Evolutionary conservation across 2,113 vertebrate genomes (phyloP).

Genomic region (Tiliqua scincoides): DNA sequence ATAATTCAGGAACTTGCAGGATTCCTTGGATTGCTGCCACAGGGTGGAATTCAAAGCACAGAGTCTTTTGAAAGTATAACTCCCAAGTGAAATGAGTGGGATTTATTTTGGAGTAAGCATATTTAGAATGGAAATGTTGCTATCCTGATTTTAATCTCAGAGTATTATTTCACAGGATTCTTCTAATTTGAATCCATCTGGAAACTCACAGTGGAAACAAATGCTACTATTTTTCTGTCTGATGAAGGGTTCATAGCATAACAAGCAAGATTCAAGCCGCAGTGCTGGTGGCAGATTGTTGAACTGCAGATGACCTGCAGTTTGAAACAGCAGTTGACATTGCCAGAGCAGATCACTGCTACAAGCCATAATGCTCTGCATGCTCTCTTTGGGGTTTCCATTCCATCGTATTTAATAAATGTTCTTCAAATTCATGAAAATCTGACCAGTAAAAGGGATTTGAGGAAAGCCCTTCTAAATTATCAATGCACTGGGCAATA

Average conservation of each 20-base stretch:
- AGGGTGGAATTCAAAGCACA: neutral
- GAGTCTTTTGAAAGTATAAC: neutral
- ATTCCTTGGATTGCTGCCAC: no score
- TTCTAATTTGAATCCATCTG: neutral
- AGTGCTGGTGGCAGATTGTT: slow-evolving; percentile 30
- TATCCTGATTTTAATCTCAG: neutral
- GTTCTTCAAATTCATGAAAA: slow-evolving; percentile 20
- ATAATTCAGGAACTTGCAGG: no score
- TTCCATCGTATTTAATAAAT: neutral
- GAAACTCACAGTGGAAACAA: neutral
- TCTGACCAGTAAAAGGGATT: slow-evolving; percentile 14
- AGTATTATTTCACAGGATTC: neutral
- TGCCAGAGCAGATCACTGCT: slow-evolving; percentile 35
- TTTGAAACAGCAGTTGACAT: slow-evolving; percentile 40
- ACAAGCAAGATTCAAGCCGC: slow-evolving; percentile 18
- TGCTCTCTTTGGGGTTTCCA: neutral
- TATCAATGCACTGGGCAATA: neutral
- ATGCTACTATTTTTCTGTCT: neutral
- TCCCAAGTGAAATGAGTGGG: no score
- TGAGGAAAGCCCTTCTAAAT: slow-evolving; percentile 21
- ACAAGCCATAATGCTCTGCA: slow-evolving; percentile 12
- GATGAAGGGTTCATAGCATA: neutral
- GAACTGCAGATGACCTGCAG: slow-evolving; percentile 32
- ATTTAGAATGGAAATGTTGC: neutral
- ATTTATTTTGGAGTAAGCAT: neutral